A percentile compares a stretch with the other conserved stretches of the same genome.
Evolutionary conservation across 2,797 vertebrate genomes (phyloP).

Genomic region (Micromesistius poutassou): DNA sequence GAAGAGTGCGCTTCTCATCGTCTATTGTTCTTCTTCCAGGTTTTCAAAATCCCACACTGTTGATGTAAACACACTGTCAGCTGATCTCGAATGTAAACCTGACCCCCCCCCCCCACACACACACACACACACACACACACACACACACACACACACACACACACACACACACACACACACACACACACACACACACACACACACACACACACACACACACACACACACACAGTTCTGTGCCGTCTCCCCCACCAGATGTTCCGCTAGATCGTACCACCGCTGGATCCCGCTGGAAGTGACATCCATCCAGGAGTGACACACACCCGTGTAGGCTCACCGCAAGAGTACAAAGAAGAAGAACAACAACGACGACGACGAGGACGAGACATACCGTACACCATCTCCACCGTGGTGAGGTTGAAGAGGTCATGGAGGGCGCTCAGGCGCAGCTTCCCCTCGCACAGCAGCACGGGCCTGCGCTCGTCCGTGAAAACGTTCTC

Average conservation of each 20-base stretch:
- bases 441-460: slow-evolving; percentile 83
- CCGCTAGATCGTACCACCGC: background rate
- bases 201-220: background rate
- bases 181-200: background rate
- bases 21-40: background rate
- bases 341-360: background rate
- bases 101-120: background rate
- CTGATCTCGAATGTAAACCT: no score
- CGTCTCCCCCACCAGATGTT: background rate
- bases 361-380: no score
- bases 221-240: no score
- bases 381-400: slow-evolving; percentile 85
- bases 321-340: background rate
- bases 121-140: background rate
- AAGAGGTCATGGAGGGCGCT: slow-evolving; percentile 82
- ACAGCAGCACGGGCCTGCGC: slow-evolving; percentile 83
- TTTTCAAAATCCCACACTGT: background rate
- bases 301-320: background rate
- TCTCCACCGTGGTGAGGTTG: slow-evolving; percentile 82
- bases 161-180: background rate
- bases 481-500: slow-evolving; percentile 81
- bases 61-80: background rate
- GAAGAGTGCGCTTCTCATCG: background rate
- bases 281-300: background rate
- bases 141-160: background rate